Base-by-base conservation (phyloP, 2,888 invertebrate genomes). In the Epinotia brunnichana region DNA sequence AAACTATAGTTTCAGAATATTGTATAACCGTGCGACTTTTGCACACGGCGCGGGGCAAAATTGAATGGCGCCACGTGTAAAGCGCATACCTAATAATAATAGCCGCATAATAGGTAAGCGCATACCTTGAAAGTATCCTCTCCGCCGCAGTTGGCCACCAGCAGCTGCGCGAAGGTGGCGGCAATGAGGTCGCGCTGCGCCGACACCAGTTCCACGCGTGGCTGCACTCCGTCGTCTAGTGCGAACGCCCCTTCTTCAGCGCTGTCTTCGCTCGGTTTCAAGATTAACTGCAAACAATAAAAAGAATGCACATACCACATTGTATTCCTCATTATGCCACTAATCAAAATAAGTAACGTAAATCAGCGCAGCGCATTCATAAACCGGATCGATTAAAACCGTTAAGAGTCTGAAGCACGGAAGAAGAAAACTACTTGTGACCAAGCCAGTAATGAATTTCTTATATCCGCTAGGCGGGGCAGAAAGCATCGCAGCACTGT, bases 141-240 rank as follows among this genome's bases (percentile, higher is more conserved):
- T 2, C 98, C 98, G 66, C 98, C 98, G 87, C 98, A 98, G 92
- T 98, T 98, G 91, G 97, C 97, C 41, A 98, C 92, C 77, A 98
- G 94, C 86, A 98, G 97, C 85, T 97, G 96, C 1, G 98, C 97
- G 90, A 98, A 98, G 24, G 98, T 97, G 74, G 98, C 98, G 4
- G 98, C 98, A 78, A 98, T 96, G 64, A 98, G 96, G 87, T 98
- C 98, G 2, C 98, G 94, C 87, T 98, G 97, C 76, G 96, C 95
- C 2, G 97, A 96, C 73, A 96, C 95, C 80, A 98, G 92, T 87
- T 96, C 96, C 76, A 98, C 95, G 81, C 96, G 95, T 0, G 98
- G 97, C 85, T 98, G 98, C 74, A 97, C 97, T 10, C 98, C 98
- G 86, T 98, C 98, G 83, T 98, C 98, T 78, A 99, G 96, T 7